Evolutionary conservation across 2,888 invertebrate species (phyloP), one percentile per base, ranked within the genome.

Genomic region (Colostygia pectinataria): DNA sequence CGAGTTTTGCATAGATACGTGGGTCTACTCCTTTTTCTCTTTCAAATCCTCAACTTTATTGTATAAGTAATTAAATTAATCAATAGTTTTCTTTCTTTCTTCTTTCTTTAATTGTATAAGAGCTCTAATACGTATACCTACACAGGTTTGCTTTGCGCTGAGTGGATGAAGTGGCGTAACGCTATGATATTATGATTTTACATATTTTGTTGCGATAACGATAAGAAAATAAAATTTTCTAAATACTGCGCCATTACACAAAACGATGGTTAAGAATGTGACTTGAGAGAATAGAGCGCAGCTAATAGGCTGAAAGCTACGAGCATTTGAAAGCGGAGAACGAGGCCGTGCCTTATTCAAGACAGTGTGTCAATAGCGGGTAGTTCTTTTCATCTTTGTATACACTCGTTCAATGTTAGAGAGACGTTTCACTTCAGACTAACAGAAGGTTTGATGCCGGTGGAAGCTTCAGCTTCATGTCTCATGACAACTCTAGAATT

Each of bases 1-100:
- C 84, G 89, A 80, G 69, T 88, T 87, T 89, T 89, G 89, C 89
- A 89, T 89, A 87, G 85, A 83, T 83, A 78, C 80, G 66, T 68
- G 65, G 20, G 60, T 77, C 77, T 75, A 74, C 61, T 64, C 64
- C 65, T 52, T 59, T 52, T 59, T 47, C 61, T 63, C 68, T 72
- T 53, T 59, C 45, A 48, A 74, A 53, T 61, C 68, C 67, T 71
- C 71, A 57, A 57, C 60, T 60, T 65, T 61, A 68, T 77, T 74
- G 73, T 68, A 65, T 57, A 68, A 66, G 64, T 65, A 71, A 74
- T 68, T 57, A 66, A 5, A 20, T 20, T 5, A 20, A 4, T 20
- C 1, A 6, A 1, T 4, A 2, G 20, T 20, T 20, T 1, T 20
- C 6, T 20, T 4, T 20, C 2, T 4, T 15, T 15, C 2, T 15